Evolutionary conservation across 2,888 invertebrate genomes (phyloP), one percentile per base, ranked within the genome.

Genomic region (Habrosyne pyritoides): DNA sequence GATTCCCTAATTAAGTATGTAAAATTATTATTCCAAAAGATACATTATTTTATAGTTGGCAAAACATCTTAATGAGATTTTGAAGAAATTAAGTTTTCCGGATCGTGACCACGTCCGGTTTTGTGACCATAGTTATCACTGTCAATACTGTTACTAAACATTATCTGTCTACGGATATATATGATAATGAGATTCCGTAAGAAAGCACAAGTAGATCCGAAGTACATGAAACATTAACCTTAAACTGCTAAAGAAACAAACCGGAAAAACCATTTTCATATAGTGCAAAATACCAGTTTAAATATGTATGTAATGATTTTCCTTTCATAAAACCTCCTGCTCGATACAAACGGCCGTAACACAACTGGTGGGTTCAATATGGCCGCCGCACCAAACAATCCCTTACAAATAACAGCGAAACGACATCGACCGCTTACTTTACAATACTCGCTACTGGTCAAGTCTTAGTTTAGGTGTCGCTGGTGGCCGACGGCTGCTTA

Each of bases 401-500:
- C 6, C 57, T 56, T 59, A 58, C 54, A 60, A 49, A 55, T 56
- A 62, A 66, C 60, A 67, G 68, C 70, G 67, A 61, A 60, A 75
- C 64, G 57, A 66, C 67, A 76, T n/a, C 58, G 61, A 64, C 76
- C 60, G 66, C 71, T 72, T 74, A 79, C 53, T 53, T 59, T 66
- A 61, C 59, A 61, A 60, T 64, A 67, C 54, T 56, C 70, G 78
- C 79, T 63, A 58, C 59, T 59, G 42, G 42, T 42, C 42, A 18
- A 18, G 42, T 14, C 62, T 74, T 84, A 68, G 78, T 79, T 85
- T 93, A 94, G 67, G 87, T 91, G 72, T 93, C 93, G 71, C 92
- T 85, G 52, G 88, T 79, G 63, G 89, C 80, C 57, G 93, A 90
- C 0, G 86, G 85, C 52, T 91, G 91, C 59, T 93, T 94, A 60